Evolutionary conservation across 2,797 vertebrate species (phyloP).

Genomic region (Tokudaia muenninki): DNA sequence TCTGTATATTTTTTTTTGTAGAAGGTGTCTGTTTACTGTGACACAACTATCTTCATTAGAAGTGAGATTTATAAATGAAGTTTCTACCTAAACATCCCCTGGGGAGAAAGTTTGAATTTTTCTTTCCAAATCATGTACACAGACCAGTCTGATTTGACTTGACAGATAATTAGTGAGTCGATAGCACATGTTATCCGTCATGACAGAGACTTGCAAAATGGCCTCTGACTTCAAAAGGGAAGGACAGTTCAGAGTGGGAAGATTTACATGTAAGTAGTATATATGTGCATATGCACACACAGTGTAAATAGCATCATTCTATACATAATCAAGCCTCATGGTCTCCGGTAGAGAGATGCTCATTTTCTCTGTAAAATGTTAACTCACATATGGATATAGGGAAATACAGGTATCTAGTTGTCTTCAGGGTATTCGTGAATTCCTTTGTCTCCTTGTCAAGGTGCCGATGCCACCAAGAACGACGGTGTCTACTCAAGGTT

Average conservation of each 20-base stretch:
- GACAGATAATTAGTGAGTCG: background rate
- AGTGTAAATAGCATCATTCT: background rate
- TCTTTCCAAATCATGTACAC: background rate
- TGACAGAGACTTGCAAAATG: background rate
- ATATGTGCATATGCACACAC: background rate
- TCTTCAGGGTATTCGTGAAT: conserved; percentile 54
- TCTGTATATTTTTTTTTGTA: conserved; percentile 46
- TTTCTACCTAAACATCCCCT: conserved; percentile 22
- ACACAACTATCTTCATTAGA: conserved; percentile 44
- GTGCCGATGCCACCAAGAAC: conserved; percentile 81
- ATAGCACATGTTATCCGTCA: background rate
- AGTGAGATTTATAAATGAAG: conserved; percentile 54
- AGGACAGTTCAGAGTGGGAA: background rate
- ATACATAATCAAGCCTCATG: conserved; percentile 35
- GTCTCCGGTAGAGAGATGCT: background rate
- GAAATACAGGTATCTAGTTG: background rate
- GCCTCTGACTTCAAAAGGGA: conserved; percentile 51
- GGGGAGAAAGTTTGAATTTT: conserved; percentile 19
- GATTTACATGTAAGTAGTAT: background rate
- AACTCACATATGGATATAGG: background rate
- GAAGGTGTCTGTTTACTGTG: background rate
- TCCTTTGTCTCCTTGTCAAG: conserved; percentile 71
- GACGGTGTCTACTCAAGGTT: conserved; percentile 87
- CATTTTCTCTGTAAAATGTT: conserved; percentile 26
- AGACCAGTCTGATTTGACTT: background rate